Evolutionary conservation across 1,140 invertebrate genomes (phyloP).

Genomic region (Aricia agestis): DNA sequence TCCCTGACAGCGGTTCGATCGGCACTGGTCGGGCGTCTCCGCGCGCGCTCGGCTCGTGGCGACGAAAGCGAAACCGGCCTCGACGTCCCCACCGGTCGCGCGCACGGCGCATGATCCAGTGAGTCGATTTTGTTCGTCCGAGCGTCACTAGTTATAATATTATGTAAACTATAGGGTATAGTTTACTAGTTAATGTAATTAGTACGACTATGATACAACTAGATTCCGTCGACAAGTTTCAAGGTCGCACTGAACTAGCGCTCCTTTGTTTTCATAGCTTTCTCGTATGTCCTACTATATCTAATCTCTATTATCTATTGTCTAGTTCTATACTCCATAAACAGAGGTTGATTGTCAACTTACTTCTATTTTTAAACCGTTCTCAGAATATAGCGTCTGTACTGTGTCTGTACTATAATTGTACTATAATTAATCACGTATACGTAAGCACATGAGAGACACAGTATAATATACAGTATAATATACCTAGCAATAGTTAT

Average conservation of each 20-base stretch:
- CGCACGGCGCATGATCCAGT: conserved; percentile 43
- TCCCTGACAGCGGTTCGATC: conserved; percentile 43
- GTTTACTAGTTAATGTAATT: conserved; percentile 12
- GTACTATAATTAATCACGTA: too few species aligned
- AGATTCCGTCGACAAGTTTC: background rate
- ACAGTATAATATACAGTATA: too few species aligned
- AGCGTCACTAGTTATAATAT: conserved; percentile 5
- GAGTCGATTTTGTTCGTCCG: conserved; percentile 35
- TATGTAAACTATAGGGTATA: conserved; percentile 1
- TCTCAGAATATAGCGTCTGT: background rate
- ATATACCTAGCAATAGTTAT: too few species aligned
- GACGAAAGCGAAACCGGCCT: conserved; percentile 27
- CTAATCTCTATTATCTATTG: too few species aligned
- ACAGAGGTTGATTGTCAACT: background rate
- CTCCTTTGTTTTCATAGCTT: background rate
- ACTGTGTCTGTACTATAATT: too few species aligned
- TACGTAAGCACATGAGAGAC: too few species aligned
- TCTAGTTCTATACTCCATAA: background rate
- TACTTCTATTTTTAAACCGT: background rate
- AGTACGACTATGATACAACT: background rate
- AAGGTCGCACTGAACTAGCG: background rate
- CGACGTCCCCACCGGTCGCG: conserved; percentile 33
- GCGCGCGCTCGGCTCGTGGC: conserved; percentile 36
- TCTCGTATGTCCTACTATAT: background rate
- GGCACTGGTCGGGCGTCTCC: conserved; percentile 63